Percentiles rank a stretch among this genome's conserved stretches.
These are phyloP conservation scores for Apostichopus parvimensis DNA, from an alignment of 35 echinoderm and acorn worm species.

Conservation along the genomic window DNA sequence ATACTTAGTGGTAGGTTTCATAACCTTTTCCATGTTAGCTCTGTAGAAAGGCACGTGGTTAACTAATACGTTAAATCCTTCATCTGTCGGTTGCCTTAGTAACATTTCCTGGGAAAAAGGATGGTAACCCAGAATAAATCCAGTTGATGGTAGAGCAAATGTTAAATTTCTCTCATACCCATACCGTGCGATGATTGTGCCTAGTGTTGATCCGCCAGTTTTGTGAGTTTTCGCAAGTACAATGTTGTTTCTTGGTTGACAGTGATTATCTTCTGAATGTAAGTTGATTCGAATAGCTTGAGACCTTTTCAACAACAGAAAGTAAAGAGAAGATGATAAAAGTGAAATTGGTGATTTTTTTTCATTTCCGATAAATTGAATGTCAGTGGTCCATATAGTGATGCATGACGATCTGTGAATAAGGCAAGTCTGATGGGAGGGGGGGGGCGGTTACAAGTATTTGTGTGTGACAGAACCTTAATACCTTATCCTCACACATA, in stretches of 20 bases:
- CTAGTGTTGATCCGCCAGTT: no score
- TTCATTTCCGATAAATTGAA: no score
- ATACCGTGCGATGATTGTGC: not conserved
- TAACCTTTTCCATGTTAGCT: no score
- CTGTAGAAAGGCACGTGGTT: slow-evolving; percentile 31
- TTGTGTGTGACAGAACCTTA: no score
- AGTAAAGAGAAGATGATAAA: not conserved
- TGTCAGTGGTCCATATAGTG: no score
- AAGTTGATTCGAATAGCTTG: not conserved
- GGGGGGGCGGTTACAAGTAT: not conserved
- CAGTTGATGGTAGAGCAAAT: slow-evolving; percentile 4
- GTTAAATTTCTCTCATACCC: slow-evolving; percentile 33
- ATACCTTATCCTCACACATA: no score
- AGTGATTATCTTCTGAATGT: not conserved
- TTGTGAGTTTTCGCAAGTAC: no score
- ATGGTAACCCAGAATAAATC: slow-evolving; percentile 25
- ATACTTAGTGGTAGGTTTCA: no score
- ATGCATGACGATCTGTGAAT: no score
- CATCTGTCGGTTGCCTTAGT: not conserved
- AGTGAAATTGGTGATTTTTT: not conserved
- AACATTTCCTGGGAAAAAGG: slow-evolving; percentile 7
- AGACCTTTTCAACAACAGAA: not conserved
- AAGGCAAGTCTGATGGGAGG: not conserved
- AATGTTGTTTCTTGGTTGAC: slow-evolving; percentile 13
- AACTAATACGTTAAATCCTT: slow-evolving; percentile 23